These are phyloP conservation scores for Damaliscus lunatus DNA, from an alignment of 2,113 vertebrate species.

Conservation along the genomic window DNA sequence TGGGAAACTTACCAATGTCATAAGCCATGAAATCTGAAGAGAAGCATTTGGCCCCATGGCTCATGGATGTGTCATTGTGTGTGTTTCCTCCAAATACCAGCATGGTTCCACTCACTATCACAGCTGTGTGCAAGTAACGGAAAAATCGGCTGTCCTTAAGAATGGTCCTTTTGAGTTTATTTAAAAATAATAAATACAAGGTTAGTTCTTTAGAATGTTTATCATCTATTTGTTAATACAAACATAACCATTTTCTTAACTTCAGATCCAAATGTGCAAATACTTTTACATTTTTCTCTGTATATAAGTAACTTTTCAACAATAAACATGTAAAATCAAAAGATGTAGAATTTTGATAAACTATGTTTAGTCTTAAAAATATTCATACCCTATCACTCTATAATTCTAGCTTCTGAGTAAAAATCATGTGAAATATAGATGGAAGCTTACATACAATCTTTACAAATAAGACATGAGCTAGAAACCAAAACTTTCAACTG, in stretches of 20 bases:
- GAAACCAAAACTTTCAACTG: slow-evolving; percentile 17
- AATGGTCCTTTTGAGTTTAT: slow-evolving; percentile 87
- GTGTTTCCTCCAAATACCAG: slow-evolving; percentile 98
- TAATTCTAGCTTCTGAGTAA: background rate
- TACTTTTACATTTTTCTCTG: background rate
- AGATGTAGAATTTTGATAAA: slow-evolving; percentile 7
- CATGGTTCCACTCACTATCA: slow-evolving; percentile 92
- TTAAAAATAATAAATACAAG: slow-evolving; percentile 59
- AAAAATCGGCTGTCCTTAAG: slow-evolving; percentile 95
- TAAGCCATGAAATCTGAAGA: slow-evolving; percentile 97
- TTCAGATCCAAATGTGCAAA: slow-evolving; percentile 25
- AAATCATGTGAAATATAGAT: background rate
- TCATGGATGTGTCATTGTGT: slow-evolving; percentile 99
- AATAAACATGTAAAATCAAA: background rate
- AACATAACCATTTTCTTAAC: slow-evolving; percentile 44
- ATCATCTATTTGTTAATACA: background rate
- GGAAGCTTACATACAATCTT: background rate
- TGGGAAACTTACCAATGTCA: slow-evolving; percentile 88
- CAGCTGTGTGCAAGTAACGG: slow-evolving; percentile 95
- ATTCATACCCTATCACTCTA: background rate
- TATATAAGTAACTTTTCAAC: background rate
- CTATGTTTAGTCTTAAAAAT: slow-evolving; percentile 30
- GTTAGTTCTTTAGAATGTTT: slow-evolving; percentile 2
- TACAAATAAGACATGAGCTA: background rate
- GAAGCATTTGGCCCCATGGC: slow-evolving; percentile 97